Conservation (phyloP, 2,888 invertebrate species). For the Monopis laevigella region DNA sequence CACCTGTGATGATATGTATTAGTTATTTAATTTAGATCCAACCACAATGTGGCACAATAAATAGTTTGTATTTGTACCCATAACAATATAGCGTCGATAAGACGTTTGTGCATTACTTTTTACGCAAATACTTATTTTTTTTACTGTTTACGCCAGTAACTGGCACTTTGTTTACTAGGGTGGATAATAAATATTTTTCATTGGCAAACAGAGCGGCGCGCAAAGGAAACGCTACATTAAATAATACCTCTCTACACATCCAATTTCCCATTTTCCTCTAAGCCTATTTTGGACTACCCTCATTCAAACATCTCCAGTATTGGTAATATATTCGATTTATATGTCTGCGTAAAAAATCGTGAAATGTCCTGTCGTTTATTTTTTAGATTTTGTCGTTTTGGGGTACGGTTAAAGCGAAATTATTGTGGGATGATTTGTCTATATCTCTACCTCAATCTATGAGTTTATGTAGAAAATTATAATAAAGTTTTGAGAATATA, state of each 20-base stretch:
- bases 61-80: too few relatives aligned
- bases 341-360: slow-evolving; percentile 24
- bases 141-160: slow-evolving; percentile 12
- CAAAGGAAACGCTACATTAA: slow-evolving; percentile 45
- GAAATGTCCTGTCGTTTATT: not conserved
- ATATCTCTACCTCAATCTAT: too few relatives aligned
- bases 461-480: too few relatives aligned
- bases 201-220: slow-evolving; percentile 41
- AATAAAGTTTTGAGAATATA: too few relatives aligned
- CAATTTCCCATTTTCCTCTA: slow-evolving; percentile 52
- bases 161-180: slow-evolving; percentile 21
- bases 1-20: too few relatives aligned
- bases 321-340: slow-evolving; percentile 49
- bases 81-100: too few relatives aligned
- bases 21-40: too few relatives aligned
- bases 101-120: slow-evolving; percentile 10
- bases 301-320: slow-evolving; percentile 47
- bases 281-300: slow-evolving; percentile 51
- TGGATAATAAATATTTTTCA: slow-evolving; percentile 52
- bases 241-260: slow-evolving; percentile 53
- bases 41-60: too few relatives aligned
- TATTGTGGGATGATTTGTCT: too few relatives aligned
- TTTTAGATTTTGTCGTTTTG: too few relatives aligned
- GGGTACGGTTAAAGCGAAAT: too few relatives aligned
- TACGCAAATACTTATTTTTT: slow-evolving; percentile 11